phyloP scores from a whole-genome alignment of 1,140 invertebrate genomes.

The Lordiphosa clarofinis region DNA sequence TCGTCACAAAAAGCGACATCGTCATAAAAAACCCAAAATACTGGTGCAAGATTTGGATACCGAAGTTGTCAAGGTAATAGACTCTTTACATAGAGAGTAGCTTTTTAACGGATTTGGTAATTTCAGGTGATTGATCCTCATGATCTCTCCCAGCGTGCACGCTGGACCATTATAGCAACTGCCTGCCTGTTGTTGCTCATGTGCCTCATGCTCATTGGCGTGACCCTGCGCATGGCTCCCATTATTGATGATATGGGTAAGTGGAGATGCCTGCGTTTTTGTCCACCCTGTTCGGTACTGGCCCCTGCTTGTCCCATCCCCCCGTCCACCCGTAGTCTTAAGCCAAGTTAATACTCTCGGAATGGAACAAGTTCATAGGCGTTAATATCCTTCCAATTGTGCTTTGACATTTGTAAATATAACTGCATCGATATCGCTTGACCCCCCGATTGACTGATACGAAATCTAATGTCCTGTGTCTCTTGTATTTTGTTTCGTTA shows the following conservation, averaged over 20 bases:
- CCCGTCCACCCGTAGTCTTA: constrained; percentile 9
- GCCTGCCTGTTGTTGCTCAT: constrained; percentile 91
- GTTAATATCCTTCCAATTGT: constrained; percentile 8
- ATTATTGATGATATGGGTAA: constrained; percentile 96
- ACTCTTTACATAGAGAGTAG: background rate
- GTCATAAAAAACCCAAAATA: constrained; percentile 79
- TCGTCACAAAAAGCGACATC: constrained; percentile 78
- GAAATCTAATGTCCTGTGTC: constrained; percentile 53
- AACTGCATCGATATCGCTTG: constrained; percentile 19
- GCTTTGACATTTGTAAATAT: constrained; percentile 33
- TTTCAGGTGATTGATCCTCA: constrained; percentile 85
- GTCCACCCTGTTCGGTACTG: background rate
- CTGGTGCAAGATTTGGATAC: constrained; percentile 79
- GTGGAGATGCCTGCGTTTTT: constrained; percentile 67
- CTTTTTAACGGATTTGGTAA: too few relatives aligned
- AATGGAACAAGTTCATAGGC: constrained; percentile 61
- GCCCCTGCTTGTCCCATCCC: constrained; percentile 36
- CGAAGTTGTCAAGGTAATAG: constrained; percentile 68
- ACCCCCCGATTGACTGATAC: constrained; percentile 11
- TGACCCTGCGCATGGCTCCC: constrained; percentile 93
- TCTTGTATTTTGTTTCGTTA: constrained; percentile 69
- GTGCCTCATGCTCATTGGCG: constrained; percentile 92
- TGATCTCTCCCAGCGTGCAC: constrained; percentile 88
- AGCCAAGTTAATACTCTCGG: constrained; percentile 18
- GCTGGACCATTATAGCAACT: constrained; percentile 93